A percentile compares a stretch with the other conserved stretches of the same genome.
phyloP scores from a whole-genome alignment of 2,888 invertebrate species.

The Tachystola acroxantha region DNA sequence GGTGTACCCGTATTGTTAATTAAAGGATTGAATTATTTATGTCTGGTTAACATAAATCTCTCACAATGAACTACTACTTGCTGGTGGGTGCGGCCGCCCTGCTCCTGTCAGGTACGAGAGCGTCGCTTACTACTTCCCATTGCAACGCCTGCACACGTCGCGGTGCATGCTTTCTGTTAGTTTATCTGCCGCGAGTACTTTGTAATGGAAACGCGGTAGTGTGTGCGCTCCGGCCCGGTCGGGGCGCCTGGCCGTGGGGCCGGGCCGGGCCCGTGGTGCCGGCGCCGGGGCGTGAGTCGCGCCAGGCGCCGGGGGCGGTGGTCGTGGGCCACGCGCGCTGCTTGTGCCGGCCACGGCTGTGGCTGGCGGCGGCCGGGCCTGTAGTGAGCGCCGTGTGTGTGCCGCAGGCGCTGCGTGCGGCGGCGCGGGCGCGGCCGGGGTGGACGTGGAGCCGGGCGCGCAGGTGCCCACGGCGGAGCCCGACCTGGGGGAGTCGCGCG shows the following conservation, averaged over 20 bases:
- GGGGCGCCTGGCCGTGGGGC: no score
- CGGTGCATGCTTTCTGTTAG: no score
- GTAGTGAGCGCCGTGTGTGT: slow-evolving; percentile 49
- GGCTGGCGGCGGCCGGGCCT: slow-evolving; percentile 52
- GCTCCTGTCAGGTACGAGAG: slow-evolving; percentile 61
- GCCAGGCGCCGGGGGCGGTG: no score
- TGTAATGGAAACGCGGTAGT: no score
- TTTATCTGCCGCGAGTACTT: no score
- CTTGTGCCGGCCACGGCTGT: slow-evolving; percentile 60
- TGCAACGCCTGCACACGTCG: no score
- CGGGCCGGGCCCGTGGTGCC: no score
- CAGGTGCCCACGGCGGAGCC: slow-evolving; percentile 81
- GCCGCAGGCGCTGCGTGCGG: slow-evolving; percentile 52
- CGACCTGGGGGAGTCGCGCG: slow-evolving; percentile 90
- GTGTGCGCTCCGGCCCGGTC: no score
- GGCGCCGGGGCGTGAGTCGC: no score
- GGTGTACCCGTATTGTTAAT: no score
- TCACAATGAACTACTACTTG: slow-evolving; percentile 65
- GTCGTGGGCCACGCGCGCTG: no score
- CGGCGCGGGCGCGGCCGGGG: slow-evolving; percentile 41
- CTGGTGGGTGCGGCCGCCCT: slow-evolving; percentile 53
- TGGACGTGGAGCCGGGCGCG: slow-evolving; percentile 46
- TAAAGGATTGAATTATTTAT: not conserved
- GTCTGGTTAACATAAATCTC: not conserved
- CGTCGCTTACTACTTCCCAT: no score